These are phyloP conservation scores for Mormyrops boulengeri DNA, from an alignment of 2,797 vertebrate genomes.

Conservation along the genomic window DNA sequence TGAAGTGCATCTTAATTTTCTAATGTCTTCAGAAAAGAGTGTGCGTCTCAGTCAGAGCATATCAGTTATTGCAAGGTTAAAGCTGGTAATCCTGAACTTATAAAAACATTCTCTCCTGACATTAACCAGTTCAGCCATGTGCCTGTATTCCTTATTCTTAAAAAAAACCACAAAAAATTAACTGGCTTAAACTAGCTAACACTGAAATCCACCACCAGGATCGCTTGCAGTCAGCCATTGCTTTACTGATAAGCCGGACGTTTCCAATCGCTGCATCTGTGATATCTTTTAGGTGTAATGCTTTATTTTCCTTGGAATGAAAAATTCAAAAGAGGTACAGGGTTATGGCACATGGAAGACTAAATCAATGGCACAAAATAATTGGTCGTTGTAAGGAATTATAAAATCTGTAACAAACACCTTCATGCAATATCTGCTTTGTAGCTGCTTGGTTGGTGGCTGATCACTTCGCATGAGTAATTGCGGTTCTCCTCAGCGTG, in stretches of 20 bases:
- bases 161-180: not conserved
- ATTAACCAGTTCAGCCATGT: not conserved
- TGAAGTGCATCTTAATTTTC: not conserved
- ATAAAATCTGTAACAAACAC: constrained; percentile 47
- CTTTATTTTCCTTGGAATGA: not conserved
- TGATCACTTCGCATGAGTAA: not conserved
- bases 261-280: not conserved
- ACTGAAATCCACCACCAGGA: not conserved
- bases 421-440: constrained; percentile 34
- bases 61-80: no score
- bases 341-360: constrained; percentile 71
- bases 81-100: no score
- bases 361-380: constrained; percentile 42
- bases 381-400: constrained; percentile 44
- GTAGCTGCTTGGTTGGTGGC: constrained; percentile 29
- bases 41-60: no score
- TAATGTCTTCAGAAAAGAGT: not conserved
- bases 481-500: not conserved
- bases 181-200: not conserved
- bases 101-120: no score
- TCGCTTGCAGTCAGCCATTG: not conserved
- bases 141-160: not conserved
- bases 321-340: constrained; percentile 46
- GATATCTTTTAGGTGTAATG: not conserved
- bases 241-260: not conserved